These are phyloP conservation scores for Proales similis DNA, from an alignment of 1,140 invertebrate species.

Conservation along the genomic window DNA sequence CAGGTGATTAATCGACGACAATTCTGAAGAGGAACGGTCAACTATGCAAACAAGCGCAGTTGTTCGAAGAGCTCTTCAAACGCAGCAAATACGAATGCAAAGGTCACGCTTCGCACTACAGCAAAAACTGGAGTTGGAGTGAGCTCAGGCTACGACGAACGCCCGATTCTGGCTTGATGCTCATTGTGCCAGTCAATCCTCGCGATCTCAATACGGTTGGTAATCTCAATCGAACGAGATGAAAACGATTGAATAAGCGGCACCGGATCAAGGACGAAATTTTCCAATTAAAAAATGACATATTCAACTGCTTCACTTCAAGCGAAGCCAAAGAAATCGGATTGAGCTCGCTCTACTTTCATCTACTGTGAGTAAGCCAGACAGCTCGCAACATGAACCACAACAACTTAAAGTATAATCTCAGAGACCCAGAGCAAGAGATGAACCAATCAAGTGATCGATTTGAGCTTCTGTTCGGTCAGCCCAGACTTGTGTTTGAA, in stretches of 20 bases:
- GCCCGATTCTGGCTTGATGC: background rate
- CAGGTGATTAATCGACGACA: too few species aligned
- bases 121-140: slow-evolving; percentile 13
- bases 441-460: background rate
- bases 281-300: background rate
- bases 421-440: slow-evolving; percentile 5
- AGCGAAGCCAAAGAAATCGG: slow-evolving; percentile 10
- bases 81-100: background rate
- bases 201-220: slow-evolving; percentile 4
- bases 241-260: too few species aligned
- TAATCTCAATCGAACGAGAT: background rate
- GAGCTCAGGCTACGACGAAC: slow-evolving; percentile 15
- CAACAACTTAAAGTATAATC: background rate
- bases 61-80: slow-evolving; percentile 32
- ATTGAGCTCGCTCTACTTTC: slow-evolving; percentile 19
- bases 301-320: slow-evolving; percentile 5
- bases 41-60: too few species aligned
- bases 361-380: background rate
- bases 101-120: slow-evolving; percentile 13
- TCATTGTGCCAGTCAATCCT: slow-evolving; percentile 29
- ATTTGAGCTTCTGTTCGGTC: slow-evolving; percentile 5
- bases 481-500: background rate
- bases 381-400: too few species aligned
- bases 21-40: too few species aligned
- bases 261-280: slow-evolving; percentile 18